Evolutionary conservation across 2,888 invertebrate genomes (phyloP).

Genomic region (Arrhopalites spinosus): DNA sequence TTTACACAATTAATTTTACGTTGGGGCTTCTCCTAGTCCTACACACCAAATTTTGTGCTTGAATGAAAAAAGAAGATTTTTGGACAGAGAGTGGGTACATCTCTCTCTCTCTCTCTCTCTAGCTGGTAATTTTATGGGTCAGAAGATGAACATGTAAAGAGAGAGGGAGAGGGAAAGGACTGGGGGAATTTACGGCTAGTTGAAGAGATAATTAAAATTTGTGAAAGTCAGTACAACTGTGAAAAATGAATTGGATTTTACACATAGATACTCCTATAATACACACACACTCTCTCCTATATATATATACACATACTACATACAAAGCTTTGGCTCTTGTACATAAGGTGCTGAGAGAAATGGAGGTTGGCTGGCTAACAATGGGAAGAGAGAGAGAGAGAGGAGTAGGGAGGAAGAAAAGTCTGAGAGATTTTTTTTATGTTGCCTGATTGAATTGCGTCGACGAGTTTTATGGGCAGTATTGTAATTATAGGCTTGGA

Average conservation of each 20-base stretch:
- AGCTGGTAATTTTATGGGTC: no score
- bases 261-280: neutral
- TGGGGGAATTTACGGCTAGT: slow-evolving; percentile 19
- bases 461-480: slow-evolving; percentile 47
- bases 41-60: no score
- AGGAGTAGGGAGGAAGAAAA: slow-evolving; percentile 16
- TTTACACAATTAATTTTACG: no score
- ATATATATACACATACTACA: no score
- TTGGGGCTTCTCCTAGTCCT: no score
- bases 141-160: neutral
- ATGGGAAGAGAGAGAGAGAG: slow-evolving; percentile 19
- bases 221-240: slow-evolving; percentile 22
- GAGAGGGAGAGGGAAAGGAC: neutral
- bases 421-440: slow-evolving; percentile 29
- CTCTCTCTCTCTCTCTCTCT: no score
- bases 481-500: slow-evolving; percentile 44
- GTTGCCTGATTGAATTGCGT: slow-evolving; percentile 49
- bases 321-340: neutral
- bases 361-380: no score
- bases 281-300: no score
- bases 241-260: slow-evolving; percentile 28
- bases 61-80: no score
- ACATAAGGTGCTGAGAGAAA: no score
- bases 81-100: no score
- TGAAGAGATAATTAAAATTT: slow-evolving; percentile 39